phyloP scores from a whole-genome alignment of 2,888 invertebrate genomes.

The Orthosia gothica region DNA sequence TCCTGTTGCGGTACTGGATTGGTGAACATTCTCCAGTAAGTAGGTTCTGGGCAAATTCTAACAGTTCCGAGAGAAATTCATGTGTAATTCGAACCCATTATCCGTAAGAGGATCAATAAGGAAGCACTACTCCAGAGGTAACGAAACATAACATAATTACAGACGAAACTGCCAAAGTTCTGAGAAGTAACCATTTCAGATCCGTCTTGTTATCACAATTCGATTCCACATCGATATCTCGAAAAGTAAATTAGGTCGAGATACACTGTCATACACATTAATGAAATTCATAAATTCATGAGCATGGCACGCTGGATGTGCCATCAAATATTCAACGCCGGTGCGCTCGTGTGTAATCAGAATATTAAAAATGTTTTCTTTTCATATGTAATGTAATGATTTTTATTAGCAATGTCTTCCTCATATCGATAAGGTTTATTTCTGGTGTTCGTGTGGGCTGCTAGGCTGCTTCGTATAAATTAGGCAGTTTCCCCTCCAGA shows the following conservation, averaged over 20 bases:
- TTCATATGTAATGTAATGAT: slow-evolving; percentile 67
- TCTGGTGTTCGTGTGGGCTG: slow-evolving; percentile 19
- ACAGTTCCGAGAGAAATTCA: neutral
- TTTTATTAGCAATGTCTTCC: slow-evolving; percentile 49
- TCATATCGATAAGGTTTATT: slow-evolving; percentile 43
- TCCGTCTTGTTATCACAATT: slow-evolving; percentile 34
- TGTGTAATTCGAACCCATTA: neutral
- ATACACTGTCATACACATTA: slow-evolving; percentile 72
- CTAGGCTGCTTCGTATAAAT: slow-evolving; percentile 7
- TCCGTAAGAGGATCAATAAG: slow-evolving; percentile 8
- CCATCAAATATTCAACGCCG: slow-evolving; percentile 78
- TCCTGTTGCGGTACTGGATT: no score
- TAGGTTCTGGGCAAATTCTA: neutral
- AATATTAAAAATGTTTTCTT: slow-evolving; percentile 83
- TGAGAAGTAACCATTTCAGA: neutral
- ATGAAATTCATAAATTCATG: slow-evolving; percentile 84
- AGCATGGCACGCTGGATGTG: slow-evolving; percentile 66
- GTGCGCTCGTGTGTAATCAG: slow-evolving; percentile 73
- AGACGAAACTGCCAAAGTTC: slow-evolving; percentile 4
- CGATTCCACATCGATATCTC: slow-evolving; percentile 48
- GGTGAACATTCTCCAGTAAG: neutral
- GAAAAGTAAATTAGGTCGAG: slow-evolving; percentile 67
- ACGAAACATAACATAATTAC: slow-evolving; percentile 22
- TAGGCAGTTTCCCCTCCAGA: neutral
- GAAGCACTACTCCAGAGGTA: slow-evolving; percentile 8